Base-by-base conservation (phyloP, 2,113 vertebrate genomes). In the Passer domesticus region DNA sequence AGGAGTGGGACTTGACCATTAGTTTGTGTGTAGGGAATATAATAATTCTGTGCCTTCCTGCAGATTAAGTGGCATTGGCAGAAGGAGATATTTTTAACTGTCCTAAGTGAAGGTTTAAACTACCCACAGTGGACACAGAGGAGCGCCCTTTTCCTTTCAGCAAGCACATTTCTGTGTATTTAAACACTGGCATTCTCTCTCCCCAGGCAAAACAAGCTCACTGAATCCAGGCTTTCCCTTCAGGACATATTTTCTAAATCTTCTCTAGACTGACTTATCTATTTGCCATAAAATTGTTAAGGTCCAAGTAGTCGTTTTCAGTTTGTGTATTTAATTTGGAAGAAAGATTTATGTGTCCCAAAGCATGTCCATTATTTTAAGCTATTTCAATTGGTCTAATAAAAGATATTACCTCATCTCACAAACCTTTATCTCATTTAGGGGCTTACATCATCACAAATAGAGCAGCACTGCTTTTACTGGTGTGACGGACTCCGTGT, bases 351-450 rank as follows among this genome's bases (percentile, higher is more conserved):
- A 41, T 23, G 15, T 80, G 41, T 56, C 68, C 59, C 8, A n/a
- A 93, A 80, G n/a, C 72, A 55, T 72, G 35, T n/a, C 62, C 72
- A 0, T 87, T 82, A 70, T 63, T 94, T 74, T 39, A 70, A 72
- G 22, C 70, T 49, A n/a, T 67, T 47, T 70, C 46, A 41, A 10
- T 74, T 2, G 2, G 19, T 49, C 78, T 93, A 82, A 79, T 78
- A 83, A 83, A 83, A 79, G 58, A 17, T 79, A 68, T 19, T 68
- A 21, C 75, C 33, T 94, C 66, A 79, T 50, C 44, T 88, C n/a
- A 13, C 44, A 86, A 76, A 60, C 58, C 53, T 88, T 88, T 92
- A 41, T 94, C 67, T 92, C 22, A 18, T 58, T 86, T 76, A 56
- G 86, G 25, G 39, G 49, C 84, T 81, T 13, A 31, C 13, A 44